Evolutionary conservation across 2,888 invertebrate species (phyloP).

Genomic region (Noctua janthina): DNA sequence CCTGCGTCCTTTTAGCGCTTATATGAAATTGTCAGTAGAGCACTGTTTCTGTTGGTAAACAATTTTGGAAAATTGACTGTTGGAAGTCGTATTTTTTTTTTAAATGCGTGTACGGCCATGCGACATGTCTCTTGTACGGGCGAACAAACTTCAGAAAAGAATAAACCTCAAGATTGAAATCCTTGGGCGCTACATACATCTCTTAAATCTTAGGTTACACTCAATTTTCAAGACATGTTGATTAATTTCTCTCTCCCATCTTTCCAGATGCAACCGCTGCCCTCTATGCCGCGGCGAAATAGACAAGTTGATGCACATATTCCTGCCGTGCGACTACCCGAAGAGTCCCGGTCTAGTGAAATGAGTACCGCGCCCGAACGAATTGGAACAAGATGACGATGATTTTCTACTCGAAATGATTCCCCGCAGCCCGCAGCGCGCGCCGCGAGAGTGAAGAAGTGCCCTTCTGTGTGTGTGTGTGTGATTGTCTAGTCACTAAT

Average conservation of each 20-base stretch:
- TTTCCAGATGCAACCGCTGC: conserved; percentile 92
- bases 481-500: conserved; percentile 86
- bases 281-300: conserved; percentile 94
- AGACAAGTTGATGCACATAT: conserved; percentile 93
- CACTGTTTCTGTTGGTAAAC: no score
- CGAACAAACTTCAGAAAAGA: not conserved
- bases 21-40: no score
- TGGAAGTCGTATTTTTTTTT: no score
- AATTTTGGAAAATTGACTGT: no score
- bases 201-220: not conserved
- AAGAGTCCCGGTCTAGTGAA: conserved; percentile 81
- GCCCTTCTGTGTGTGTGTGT: conserved; percentile 73
- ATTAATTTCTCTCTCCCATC: conserved; percentile 18
- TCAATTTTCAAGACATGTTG: not conserved
- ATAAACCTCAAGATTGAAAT: no score
- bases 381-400: conserved; percentile 65
- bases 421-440: conserved; percentile 31
- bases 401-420: conserved; percentile 59
- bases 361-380: conserved; percentile 74
- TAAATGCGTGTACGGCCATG: no score
- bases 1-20: not conserved
- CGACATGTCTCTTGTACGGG: no score
- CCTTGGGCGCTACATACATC: no score
- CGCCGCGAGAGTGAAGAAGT: conserved; percentile 26
- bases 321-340: conserved; percentile 91